Conservation (phyloP, 2,113 vertebrate genomes). For the Limnothrissa miodon region DNA sequence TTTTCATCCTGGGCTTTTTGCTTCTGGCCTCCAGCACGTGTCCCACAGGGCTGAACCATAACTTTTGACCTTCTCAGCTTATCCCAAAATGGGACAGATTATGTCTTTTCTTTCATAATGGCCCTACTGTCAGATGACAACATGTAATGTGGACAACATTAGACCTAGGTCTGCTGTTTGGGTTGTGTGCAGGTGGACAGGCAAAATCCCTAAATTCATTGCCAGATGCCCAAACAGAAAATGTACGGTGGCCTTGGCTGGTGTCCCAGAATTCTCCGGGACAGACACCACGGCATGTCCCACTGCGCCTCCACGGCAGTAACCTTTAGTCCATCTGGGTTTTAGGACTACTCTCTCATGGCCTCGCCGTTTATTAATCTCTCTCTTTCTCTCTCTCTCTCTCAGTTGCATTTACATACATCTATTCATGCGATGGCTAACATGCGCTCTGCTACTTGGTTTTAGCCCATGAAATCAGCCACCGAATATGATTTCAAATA, state of each 20-base stretch:
- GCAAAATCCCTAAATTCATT: slow-evolving; percentile 4
- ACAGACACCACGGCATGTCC: background rate
- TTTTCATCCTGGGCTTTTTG: background rate
- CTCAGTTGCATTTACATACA: background rate
- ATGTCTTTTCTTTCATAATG: background rate
- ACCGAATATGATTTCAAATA: background rate
- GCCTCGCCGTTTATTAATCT: background rate
- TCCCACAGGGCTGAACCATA: background rate
- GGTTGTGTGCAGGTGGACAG: background rate
- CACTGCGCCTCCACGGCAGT: background rate
- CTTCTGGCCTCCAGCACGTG: background rate
- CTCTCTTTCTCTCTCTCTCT: too few species aligned
- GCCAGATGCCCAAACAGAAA: slow-evolving; percentile 20
- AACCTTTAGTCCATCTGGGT: slow-evolving; percentile 6
- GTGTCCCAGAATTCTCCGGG: slow-evolving; percentile 32
- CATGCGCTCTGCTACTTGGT: background rate
- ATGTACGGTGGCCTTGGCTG: slow-evolving; percentile 27
- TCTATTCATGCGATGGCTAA: background rate
- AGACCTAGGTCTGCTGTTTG: background rate
- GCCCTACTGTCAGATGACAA: background rate
- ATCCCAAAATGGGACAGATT: background rate
- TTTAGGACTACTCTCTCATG: background rate
- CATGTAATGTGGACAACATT: background rate
- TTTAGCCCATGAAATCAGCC: background rate
- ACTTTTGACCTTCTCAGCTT: background rate